Conservation (phyloP, 2,113 vertebrate genomes). For the Catharus minimus region DNA sequence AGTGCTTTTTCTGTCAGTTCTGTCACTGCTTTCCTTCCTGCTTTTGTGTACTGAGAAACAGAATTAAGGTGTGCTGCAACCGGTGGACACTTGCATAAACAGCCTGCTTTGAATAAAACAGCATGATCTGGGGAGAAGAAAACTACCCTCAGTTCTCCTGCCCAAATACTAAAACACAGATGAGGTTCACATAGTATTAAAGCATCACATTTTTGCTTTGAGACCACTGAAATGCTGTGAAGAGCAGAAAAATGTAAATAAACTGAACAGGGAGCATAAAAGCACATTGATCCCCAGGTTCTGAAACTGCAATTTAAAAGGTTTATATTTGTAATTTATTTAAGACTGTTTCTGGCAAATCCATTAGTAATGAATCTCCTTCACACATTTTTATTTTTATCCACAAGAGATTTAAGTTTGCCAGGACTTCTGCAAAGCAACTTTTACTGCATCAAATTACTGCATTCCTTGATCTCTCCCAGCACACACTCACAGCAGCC, state of each 20-base stretch:
- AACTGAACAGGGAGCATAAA: background rate
- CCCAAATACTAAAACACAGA: background rate
- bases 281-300: background rate
- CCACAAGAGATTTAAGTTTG: conserved; percentile 20
- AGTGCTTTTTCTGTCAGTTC: background rate
- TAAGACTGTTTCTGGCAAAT: background rate
- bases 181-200: background rate
- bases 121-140: background rate
- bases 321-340: conserved; percentile 29
- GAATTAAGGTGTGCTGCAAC: conserved; percentile 47
- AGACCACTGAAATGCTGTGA: background rate
- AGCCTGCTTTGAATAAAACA: conserved; percentile 32
- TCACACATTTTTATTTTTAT: background rate
- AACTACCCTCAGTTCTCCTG: background rate
- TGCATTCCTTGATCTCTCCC: conserved; percentile 39
- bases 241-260: background rate
- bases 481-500: conserved; percentile 11
- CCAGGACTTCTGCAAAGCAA: conserved; percentile 40
- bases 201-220: background rate
- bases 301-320: background rate
- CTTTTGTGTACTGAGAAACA: background rate
- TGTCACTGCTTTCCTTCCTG: background rate
- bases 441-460: conserved; percentile 43
- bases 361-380: background rate
- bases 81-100: conserved; percentile 47